phyloP scores from a whole-genome alignment of 2,113 vertebrate species.

The Madoqua kirkii region DNA sequence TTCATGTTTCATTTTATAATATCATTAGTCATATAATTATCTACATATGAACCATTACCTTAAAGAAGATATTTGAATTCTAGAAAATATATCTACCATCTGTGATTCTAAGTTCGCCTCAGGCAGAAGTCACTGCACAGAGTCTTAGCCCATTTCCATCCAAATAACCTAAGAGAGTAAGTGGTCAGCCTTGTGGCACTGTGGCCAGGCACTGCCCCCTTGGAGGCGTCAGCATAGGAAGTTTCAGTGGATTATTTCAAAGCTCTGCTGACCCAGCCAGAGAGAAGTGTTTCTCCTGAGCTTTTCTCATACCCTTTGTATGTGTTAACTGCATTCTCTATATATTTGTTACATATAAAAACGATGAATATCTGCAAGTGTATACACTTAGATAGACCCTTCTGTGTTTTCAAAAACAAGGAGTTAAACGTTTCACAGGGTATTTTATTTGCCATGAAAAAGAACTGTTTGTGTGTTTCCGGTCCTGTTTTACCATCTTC shows the following conservation, averaged over 20 bases:
- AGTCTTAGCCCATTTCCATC: not conserved
- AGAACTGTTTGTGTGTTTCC: slow-evolving; percentile 58
- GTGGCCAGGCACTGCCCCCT: accelerated
- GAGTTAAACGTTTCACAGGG: slow-evolving; percentile 34
- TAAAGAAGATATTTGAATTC: slow-evolving; percentile 27
- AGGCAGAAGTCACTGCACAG: not conserved
- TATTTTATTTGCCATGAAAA: slow-evolving; percentile 56
- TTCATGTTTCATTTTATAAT: not conserved
- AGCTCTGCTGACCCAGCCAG: not conserved
- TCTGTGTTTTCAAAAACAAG: slow-evolving; percentile 23
- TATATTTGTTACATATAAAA: not conserved
- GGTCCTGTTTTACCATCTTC: slow-evolving; percentile 59
- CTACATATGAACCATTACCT: not conserved
- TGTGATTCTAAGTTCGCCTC: not conserved
- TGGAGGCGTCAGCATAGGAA: not conserved
- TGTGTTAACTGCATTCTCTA: not conserved
- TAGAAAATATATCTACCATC: not conserved
- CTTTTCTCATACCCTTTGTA: not conserved
- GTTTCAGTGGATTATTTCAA: not conserved
- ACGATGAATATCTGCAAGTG: not conserved
- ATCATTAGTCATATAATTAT: not conserved
- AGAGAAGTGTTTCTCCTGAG: not conserved
- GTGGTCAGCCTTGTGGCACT: accelerated
- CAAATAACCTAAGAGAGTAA: accelerated
- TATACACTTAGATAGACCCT: not conserved